These are phyloP conservation scores for Thyatira batis DNA, from an alignment of 2,888 invertebrate species.

Conservation along the genomic window DNA sequence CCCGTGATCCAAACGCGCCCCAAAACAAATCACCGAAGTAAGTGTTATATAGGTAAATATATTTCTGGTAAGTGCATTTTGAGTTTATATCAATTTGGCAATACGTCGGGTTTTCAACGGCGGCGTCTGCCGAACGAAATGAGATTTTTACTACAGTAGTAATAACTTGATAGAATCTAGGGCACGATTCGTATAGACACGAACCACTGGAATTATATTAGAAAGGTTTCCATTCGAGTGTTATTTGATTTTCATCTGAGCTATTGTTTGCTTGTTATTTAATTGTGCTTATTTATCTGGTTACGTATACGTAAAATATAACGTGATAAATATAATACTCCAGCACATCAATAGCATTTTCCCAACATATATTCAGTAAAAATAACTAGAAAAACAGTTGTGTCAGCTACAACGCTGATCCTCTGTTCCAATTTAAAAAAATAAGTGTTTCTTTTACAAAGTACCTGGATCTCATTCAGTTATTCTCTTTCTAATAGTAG, in stretches of 20 bases:
- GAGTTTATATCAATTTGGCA: slow-evolving; percentile 52
- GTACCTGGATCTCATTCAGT: not conserved
- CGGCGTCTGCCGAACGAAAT: slow-evolving; percentile 44
- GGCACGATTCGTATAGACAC: slow-evolving; percentile 27
- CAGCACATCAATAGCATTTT: too few relatives aligned
- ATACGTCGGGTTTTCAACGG: slow-evolving; percentile 55
- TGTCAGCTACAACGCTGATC: too few relatives aligned
- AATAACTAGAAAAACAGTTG: too few relatives aligned
- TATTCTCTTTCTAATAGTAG: not conserved
- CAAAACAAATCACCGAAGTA: not conserved
- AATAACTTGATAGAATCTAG: slow-evolving; percentile 52
- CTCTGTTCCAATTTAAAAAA: too few relatives aligned
- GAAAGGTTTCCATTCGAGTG: slow-evolving; percentile 10
- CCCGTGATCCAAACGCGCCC: not conserved
- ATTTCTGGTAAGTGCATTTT: slow-evolving; percentile 40
- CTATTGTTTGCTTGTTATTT: not conserved
- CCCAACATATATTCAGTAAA: too few relatives aligned
- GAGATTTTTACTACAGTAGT: slow-evolving; percentile 56
- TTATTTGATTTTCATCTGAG: not conserved
- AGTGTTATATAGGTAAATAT: slow-evolving; percentile 35
- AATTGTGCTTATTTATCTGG: too few relatives aligned
- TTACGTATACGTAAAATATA: too few relatives aligned
- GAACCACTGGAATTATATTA: slow-evolving; percentile 38
- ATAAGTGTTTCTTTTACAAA: not conserved
- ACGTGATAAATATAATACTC: too few relatives aligned